These are phyloP conservation scores for Drosophila cardini DNA, from an alignment of 1,140 invertebrate species.

Conservation along the genomic window DNA sequence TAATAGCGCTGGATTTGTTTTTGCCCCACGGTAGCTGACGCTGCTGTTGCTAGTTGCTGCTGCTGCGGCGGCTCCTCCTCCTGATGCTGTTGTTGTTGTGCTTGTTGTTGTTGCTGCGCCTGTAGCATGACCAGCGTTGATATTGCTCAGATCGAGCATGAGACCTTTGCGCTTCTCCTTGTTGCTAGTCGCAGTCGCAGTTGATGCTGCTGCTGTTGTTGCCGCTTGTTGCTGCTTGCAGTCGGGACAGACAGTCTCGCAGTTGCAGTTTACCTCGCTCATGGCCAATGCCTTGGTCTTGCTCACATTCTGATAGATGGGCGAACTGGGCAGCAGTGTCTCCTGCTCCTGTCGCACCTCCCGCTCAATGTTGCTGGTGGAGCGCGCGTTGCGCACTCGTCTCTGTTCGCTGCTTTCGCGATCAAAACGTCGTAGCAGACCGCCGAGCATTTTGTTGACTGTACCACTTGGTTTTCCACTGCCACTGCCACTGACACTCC, in stretches of 20 bases:
- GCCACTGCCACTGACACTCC: slow-evolving; percentile 67
- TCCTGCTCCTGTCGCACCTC: slow-evolving; percentile 60
- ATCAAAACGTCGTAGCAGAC: slow-evolving; percentile 89
- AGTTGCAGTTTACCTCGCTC: slow-evolving; percentile 68
- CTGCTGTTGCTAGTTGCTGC: slow-evolving; percentile 36
- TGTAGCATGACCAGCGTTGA: slow-evolving; percentile 25
- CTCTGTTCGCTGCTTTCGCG: slow-evolving; percentile 79
- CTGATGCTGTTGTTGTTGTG: slow-evolving; percentile 59
- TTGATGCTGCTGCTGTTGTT: background rate
- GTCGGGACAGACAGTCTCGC: slow-evolving; percentile 60
- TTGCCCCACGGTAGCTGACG: slow-evolving; percentile 59
- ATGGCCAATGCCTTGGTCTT: slow-evolving; percentile 20
- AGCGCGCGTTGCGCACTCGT: slow-evolving; percentile 70
- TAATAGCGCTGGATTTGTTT: slow-evolving; percentile 54
- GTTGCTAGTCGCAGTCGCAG: slow-evolving; percentile 44
- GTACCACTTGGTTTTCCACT: slow-evolving; percentile 85
- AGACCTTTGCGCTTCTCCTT: slow-evolving; percentile 86
- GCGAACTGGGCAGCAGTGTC: slow-evolving; percentile 51
- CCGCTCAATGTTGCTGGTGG: slow-evolving; percentile 79
- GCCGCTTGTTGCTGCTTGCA: slow-evolving; percentile 31
- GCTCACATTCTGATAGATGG: slow-evolving; percentile 75
- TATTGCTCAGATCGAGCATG: slow-evolving; percentile 88
- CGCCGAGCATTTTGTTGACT: slow-evolving; percentile 88
- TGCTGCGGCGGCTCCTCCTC: slow-evolving; percentile 51
- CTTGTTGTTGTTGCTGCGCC: slow-evolving; percentile 64